A percentile compares a stretch with the other conserved stretches of the same genome.
Evolutionary conservation across 2,113 vertebrate species (phyloP).

Genomic region (Erythrocercus mccallii): DNA sequence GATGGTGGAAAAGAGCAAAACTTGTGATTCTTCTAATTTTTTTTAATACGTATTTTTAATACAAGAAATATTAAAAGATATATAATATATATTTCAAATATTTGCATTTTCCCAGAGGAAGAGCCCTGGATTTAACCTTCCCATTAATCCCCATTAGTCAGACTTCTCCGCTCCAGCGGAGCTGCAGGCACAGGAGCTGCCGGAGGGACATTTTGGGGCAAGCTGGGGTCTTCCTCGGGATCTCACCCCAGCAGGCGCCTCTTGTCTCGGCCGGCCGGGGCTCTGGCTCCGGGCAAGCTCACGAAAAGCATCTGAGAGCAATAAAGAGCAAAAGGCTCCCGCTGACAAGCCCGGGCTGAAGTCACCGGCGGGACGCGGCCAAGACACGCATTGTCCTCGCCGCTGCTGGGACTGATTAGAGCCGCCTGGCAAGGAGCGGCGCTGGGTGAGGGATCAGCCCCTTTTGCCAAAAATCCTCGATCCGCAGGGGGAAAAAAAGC

Average conservation of each 20-base stretch:
- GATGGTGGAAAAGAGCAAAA: background rate
- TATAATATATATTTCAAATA: background rate
- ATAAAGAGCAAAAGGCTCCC: slow-evolving; percentile 50
- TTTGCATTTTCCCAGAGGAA: background rate
- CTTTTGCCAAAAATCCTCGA: slow-evolving; percentile 9
- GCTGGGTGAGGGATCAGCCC: slow-evolving; percentile 54
- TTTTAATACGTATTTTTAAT: background rate
- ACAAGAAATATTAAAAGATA: background rate
- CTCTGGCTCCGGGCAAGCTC: background rate
- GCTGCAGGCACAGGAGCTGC: background rate
- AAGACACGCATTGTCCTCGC: slow-evolving; percentile 51
- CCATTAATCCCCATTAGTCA: background rate
- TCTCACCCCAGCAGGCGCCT: slow-evolving; percentile 28
- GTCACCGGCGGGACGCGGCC: slow-evolving; percentile 37
- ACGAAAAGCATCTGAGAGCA: slow-evolving; percentile 47
- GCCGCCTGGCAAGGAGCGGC: background rate
- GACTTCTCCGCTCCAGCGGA: fast-evolving
- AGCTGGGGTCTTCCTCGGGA: background rate
- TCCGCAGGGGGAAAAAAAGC: background rate
- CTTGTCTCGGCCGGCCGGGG: background rate
- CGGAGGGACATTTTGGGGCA: background rate
- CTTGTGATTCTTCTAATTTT: background rate
- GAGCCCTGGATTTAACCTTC: background rate
- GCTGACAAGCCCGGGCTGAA: slow-evolving; percentile 50
- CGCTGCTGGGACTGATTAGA: slow-evolving; percentile 57